Evolutionary conservation across 2,888 invertebrate genomes (phyloP).

Genomic region (Frankliniella intonsa): DNA sequence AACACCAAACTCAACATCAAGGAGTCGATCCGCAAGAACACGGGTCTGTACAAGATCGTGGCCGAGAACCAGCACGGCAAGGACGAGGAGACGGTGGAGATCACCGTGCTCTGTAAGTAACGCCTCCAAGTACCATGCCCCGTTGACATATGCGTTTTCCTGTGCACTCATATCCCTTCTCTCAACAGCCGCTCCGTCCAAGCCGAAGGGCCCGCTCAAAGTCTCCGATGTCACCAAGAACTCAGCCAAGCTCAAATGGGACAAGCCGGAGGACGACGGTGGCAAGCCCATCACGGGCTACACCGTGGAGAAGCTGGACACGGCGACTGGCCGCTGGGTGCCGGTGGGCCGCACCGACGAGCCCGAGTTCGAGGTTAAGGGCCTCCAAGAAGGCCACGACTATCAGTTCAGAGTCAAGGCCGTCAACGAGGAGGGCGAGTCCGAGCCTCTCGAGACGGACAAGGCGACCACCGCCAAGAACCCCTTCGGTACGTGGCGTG

Average conservation of each 20-base stretch:
- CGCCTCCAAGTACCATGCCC: too few relatives aligned
- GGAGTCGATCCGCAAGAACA: constrained; percentile 74
- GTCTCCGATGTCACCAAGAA: constrained; percentile 84
- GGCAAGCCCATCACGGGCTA: constrained; percentile 91
- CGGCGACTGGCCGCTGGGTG: constrained; percentile 86
- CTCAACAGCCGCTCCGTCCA: constrained; percentile 67
- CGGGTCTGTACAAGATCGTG: constrained; percentile 83
- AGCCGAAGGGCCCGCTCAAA: constrained; percentile 84
- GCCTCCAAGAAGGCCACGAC: constrained; percentile 85
- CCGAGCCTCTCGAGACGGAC: constrained; percentile 90
- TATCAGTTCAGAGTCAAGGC: constrained; percentile 93
- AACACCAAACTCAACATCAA: constrained; percentile 81
- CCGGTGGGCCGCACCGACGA: constrained; percentile 85
- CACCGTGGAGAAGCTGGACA: constrained; percentile 89
- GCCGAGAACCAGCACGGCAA: constrained; percentile 88
- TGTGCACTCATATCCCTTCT: not conserved
- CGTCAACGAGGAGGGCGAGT: constrained; percentile 91
- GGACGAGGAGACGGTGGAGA: constrained; percentile 90
- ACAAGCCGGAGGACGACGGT: constrained; percentile 91
- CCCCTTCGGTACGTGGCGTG: constrained; percentile 69
- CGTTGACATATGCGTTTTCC: too few relatives aligned
- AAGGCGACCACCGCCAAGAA: constrained; percentile 88
- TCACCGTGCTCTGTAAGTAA: constrained; percentile 71
- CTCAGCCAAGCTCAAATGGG: constrained; percentile 86
- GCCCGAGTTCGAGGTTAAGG: constrained; percentile 82